phyloP scores from a whole-genome alignment of 2,113 vertebrate species.

The Lepus americanus region DNA sequence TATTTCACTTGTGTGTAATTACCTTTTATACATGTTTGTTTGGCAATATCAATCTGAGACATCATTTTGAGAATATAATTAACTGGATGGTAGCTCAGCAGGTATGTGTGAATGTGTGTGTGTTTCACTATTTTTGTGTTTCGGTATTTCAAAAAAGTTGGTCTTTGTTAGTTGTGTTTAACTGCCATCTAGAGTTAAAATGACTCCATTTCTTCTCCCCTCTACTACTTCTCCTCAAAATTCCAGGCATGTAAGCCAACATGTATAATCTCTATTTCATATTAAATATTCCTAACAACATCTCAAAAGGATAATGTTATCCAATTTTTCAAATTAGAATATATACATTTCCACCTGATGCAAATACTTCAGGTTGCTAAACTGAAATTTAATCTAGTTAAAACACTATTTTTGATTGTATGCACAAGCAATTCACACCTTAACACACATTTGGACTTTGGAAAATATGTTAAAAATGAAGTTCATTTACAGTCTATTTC shows the following conservation, averaged over 20 bases:
- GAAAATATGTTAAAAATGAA: conserved; percentile 15
- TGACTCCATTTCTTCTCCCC: conserved; percentile 72
- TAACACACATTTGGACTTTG: neutral
- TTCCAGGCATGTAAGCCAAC: conserved; percentile 42
- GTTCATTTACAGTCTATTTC: neutral
- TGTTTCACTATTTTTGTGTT: conserved; percentile 77
- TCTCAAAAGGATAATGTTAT: conserved; percentile 23
- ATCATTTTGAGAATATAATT: conserved; percentile 88
- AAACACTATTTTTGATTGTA: conserved; percentile 35
- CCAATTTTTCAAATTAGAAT: conserved; percentile 30
- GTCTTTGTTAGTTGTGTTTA: conserved; percentile 87
- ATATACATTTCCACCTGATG: conserved; percentile 2
- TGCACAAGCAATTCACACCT: neutral
- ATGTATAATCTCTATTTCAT: neutral
- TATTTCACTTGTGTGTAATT: conserved; percentile 86
- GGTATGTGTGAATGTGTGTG: neutral
- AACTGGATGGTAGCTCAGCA: conserved; percentile 84
- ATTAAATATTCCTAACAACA: conserved; percentile 41
- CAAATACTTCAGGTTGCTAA: conserved; percentile 21
- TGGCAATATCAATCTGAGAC: conserved; percentile 86
- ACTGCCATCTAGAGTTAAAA: conserved; percentile 90
- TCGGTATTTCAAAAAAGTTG: conserved; percentile 67
- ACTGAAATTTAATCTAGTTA: conserved; percentile 42
- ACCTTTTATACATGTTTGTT: conserved; percentile 87
- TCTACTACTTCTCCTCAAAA: conserved; percentile 43